Percentiles rank a stretch among this genome's conserved stretches.
Conservation (phyloP, 1,140 invertebrate genomes). For the Eubasilissa regina region DNA sequence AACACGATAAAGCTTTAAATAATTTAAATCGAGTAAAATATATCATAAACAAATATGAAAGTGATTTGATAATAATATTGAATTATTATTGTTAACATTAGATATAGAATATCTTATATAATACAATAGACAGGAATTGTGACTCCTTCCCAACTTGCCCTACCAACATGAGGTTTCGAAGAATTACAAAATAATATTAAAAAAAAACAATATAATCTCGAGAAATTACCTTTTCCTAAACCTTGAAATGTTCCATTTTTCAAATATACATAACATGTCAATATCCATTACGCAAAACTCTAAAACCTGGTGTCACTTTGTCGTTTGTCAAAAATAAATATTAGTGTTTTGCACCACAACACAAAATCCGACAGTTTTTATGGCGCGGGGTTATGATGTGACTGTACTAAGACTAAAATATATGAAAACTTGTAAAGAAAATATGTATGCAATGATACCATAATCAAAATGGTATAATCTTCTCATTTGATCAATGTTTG, state of each 20-base stretch:
- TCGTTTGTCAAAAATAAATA: neutral
- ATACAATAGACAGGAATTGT: constrained; percentile 37
- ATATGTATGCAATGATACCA: neutral
- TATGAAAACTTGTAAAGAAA: too few species aligned
- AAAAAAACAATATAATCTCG: neutral
- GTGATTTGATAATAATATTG: constrained; percentile 35
- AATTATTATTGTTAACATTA: constrained; percentile 16
- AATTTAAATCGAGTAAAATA: neutral
- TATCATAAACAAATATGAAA: neutral
- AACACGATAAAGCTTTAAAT: constrained; percentile 13
- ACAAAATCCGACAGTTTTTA: too few species aligned
- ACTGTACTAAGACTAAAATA: too few species aligned
- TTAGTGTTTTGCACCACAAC: too few species aligned
- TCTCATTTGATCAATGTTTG: too few species aligned
- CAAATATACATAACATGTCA: neutral
- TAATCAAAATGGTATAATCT: neutral
- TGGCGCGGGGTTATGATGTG: too few species aligned
- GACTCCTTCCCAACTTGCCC: neutral
- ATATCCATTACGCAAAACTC: too few species aligned
- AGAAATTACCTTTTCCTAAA: neutral
- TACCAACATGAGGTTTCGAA: neutral
- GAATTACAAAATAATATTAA: neutral
- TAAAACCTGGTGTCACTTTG: neutral
- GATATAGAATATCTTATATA: constrained; percentile 33
- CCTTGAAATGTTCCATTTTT: neutral